Evolutionary conservation across 2,797 vertebrate genomes (phyloP).

Genomic region (Salarias fasciatus): DNA sequence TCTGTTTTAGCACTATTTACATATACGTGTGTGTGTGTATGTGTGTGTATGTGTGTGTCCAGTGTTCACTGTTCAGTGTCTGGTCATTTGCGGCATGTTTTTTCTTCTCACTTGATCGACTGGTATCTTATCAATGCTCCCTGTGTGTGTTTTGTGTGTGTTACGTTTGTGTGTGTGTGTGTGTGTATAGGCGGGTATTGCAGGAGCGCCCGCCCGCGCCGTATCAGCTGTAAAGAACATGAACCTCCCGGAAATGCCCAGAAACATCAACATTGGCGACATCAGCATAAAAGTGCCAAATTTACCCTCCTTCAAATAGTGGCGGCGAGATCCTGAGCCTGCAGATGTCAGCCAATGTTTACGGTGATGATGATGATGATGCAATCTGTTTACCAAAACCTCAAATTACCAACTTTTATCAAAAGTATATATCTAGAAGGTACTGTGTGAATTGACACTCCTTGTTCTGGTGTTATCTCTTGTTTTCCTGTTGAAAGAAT

Average conservation of each 20-base stretch:
- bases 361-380: constrained; percentile 62
- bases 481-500: constrained; percentile 72
- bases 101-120: constrained; percentile 24
- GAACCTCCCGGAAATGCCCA: constrained; percentile 99
- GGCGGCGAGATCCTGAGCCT: constrained; percentile 75
- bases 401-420: constrained; percentile 82
- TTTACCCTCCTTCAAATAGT: constrained; percentile 99
- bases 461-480: constrained; percentile 61
- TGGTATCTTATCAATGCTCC: constrained; percentile 65
- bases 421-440: constrained; percentile 83
- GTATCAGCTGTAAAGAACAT: constrained; percentile 99
- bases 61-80: constrained; percentile 58
- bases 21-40: constrained; percentile 56
- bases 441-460: constrained; percentile 83
- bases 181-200: constrained; percentile 94
- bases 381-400: constrained; percentile 90
- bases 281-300: constrained; percentile 99
- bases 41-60: constrained; percentile 69
- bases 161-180: constrained; percentile 51
- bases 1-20: constrained; percentile 57
- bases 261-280: constrained; percentile 99
- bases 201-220: constrained; percentile 96
- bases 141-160: constrained; percentile 57
- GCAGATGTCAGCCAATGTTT: constrained; percentile 86
- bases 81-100: constrained; percentile 46